Conservation (phyloP, 2,888 invertebrate genomes). For the Pammene aurita region DNA sequence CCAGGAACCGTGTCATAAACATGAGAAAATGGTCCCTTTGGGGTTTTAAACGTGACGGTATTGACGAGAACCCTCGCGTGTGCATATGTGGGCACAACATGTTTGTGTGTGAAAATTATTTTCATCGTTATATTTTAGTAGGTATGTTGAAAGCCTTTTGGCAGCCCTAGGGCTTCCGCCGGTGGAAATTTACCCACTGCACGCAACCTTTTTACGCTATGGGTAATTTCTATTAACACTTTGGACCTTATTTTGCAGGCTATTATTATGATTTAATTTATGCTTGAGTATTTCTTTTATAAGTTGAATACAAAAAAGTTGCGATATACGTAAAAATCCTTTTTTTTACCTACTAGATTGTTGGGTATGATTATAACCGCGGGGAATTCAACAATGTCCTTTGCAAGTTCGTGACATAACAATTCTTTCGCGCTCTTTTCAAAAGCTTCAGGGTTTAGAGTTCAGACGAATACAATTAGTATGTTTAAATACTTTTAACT, state of each 20-base stretch:
- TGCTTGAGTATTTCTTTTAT: constrained; percentile 33
- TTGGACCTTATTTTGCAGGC: constrained; percentile 23
- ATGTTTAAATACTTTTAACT: too few species aligned
- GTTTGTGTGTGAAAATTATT: constrained; percentile 15
- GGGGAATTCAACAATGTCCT: too few species aligned
- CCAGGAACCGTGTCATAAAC: constrained; percentile 9
- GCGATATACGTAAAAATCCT: not conserved
- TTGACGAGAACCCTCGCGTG: constrained; percentile 11
- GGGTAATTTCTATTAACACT: constrained; percentile 41
- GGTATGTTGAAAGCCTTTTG: constrained; percentile 14
- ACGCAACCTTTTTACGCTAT: constrained; percentile 38
- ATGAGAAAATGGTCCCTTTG: constrained; percentile 20
- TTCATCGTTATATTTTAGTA: constrained; percentile 6
- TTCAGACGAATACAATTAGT: too few species aligned
- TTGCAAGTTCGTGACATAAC: too few species aligned
- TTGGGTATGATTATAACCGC: constrained; percentile 14
- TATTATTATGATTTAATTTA: constrained; percentile 39
- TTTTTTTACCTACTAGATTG: constrained; percentile 16
- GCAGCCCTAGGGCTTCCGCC: constrained; percentile 28
- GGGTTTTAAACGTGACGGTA: constrained; percentile 22
- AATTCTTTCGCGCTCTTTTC: too few species aligned
- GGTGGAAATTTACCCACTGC: constrained; percentile 37
- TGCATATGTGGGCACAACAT: not conserved
- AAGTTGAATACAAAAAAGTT: constrained; percentile 11
- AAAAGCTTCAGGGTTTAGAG: too few species aligned